Conservation (phyloP, 2,888 invertebrate genomes). For the Heliconius charithonia region DNA sequence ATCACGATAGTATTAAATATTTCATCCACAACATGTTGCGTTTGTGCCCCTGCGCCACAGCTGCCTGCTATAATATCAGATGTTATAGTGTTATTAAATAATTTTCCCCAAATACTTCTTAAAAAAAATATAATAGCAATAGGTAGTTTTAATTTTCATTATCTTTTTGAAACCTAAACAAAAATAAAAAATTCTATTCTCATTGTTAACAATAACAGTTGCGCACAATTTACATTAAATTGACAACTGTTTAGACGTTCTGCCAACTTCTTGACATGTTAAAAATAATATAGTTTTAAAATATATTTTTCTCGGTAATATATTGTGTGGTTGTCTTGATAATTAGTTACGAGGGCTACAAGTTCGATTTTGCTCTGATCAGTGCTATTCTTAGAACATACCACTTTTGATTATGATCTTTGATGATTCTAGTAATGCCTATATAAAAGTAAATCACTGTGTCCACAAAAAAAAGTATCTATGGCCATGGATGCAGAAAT, state of each 20-base stretch:
- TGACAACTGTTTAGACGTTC: constrained; percentile 27
- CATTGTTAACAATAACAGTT: constrained; percentile 16
- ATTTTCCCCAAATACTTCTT: neutral
- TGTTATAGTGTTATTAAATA: no score
- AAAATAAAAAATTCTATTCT: neutral
- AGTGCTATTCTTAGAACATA: neutral
- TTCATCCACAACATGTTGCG: no score
- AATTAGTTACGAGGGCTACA: no score
- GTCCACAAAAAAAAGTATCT: no score
- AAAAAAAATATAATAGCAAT: neutral
- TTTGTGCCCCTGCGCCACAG: no score
- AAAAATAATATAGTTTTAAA: constrained; percentile 21
- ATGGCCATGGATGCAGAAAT: no score
- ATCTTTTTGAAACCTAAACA: neutral
- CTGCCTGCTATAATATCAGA: no score
- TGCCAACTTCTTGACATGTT: constrained; percentile 18
- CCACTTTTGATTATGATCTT: neutral
- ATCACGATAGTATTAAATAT: no score
- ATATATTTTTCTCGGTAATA: neutral
- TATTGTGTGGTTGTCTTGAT: neutral
- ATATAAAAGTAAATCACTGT: no score
- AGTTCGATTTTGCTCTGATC: neutral
- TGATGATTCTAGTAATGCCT: neutral
- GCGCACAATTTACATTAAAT: constrained; percentile 13
- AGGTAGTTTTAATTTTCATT: neutral